Evolutionary conservation across 2,797 vertebrate species (phyloP), one percentile per base, ranked within the genome.

Genomic region (Leptoclinus maculatus): DNA sequence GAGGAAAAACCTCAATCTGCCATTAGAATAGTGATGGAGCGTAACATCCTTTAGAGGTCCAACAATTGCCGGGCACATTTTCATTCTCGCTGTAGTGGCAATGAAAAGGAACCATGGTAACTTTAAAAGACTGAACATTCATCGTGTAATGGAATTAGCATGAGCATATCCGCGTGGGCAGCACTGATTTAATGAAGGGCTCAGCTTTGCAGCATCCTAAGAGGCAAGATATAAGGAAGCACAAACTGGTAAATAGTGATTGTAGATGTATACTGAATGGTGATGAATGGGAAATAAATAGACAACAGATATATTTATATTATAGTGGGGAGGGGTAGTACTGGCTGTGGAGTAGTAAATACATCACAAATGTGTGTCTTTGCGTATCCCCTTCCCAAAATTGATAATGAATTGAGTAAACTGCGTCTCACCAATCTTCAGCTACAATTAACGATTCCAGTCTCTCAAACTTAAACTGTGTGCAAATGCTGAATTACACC

Each of bases 11-110:
- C 63, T 83, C 36, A 65, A 51, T 78, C 60, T 87, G 82, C 90
- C 85, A 87, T 91, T 87, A 87, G 66, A 91, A 89, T 76, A 85
- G 82, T 64, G 88, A 89, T 91, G 79, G 76, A 90, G 77, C 66
- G 23, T 77, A 79, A 90, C 54, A 71, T 85, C 83, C 84, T 88
- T 87, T 79, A 47, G 76, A 89, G 83, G 89, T 86, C 74, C 74
- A 88, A 79, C 69, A 89, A 86, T 19, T 71, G 68, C 85, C 82
- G 85, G 85, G 80, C 76, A 79, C 51, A 5, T 85, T 76, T 71
- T 84, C 60, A 77, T 85, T 86, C 57, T 80, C 36, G 68, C 71
- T 81, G 84, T 79, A 79, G 85, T 69, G 71, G 83, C 65, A 87
- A 89, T 92, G 87, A 87, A 92, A 80, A 76, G 67, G 78, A 87